These are phyloP conservation scores for Paraplagusia blochii DNA, from an alignment of 2,113 vertebrate genomes.

Conservation along the genomic window DNA sequence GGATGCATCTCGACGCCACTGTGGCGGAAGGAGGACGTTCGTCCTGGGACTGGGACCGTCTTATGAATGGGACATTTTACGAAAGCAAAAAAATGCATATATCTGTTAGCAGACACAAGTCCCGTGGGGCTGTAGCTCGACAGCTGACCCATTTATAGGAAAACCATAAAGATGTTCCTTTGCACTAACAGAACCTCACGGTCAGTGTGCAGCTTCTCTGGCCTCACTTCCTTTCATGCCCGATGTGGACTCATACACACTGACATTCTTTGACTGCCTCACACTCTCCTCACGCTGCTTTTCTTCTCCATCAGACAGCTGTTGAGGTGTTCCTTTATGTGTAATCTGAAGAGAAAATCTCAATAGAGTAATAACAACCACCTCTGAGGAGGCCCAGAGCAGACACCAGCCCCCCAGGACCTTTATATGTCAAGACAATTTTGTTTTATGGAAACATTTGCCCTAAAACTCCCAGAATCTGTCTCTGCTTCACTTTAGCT, in stretches of 20 bases:
- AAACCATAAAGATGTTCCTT: slow-evolving; percentile 25
- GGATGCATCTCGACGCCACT: slow-evolving; percentile 1
- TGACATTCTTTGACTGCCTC: slow-evolving; percentile 13
- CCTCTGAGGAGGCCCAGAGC: background rate
- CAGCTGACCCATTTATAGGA: slow-evolving; percentile 59
- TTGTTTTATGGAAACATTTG: slow-evolving; percentile 4
- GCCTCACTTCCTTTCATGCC: background rate
- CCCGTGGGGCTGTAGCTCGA: slow-evolving; percentile 29
- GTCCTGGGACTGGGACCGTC: slow-evolving; percentile 11
- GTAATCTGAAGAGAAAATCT: slow-evolving; percentile 24
- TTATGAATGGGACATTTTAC: slow-evolving; percentile 14
- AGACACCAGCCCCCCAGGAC: slow-evolving; percentile 9
- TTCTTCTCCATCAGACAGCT: slow-evolving; percentile 2
- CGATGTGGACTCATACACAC: slow-evolving; percentile 9
- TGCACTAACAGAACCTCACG: slow-evolving; percentile 23
- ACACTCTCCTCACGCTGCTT: background rate
- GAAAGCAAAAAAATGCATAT: slow-evolving; percentile 6
- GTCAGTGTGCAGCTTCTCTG: background rate
- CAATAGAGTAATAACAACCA: slow-evolving; percentile 14
- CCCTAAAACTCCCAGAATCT: no score
- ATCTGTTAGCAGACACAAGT: slow-evolving; percentile 14
- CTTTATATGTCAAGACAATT: background rate
- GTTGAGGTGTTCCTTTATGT: slow-evolving; percentile 10
- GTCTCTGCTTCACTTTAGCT: no score
- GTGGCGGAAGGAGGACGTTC: slow-evolving; percentile 29